phyloP scores from a whole-genome alignment of 2,113 vertebrate genomes.

The Dunckerocampus dactyliophorus region DNA sequence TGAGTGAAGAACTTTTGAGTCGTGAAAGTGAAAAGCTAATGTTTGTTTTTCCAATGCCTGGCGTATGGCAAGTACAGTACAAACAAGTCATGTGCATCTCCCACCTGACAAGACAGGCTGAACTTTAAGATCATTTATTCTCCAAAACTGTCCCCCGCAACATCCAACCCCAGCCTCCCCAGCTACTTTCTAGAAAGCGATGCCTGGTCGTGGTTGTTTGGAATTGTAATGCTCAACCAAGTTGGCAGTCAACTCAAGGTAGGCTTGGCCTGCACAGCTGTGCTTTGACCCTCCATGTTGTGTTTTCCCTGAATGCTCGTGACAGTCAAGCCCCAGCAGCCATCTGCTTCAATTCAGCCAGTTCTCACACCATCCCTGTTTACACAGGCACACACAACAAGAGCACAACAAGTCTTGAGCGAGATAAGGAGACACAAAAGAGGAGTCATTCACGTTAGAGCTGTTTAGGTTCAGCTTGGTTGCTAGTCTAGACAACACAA shows the following conservation, averaged over 20 bases:
- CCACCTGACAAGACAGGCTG: constrained; percentile 60
- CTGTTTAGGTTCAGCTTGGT: constrained; percentile 68
- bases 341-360: constrained; percentile 66
- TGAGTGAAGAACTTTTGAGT: no score
- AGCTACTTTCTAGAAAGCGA: constrained; percentile 22
- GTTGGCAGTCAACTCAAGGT: constrained; percentile 54
- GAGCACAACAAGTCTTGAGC: constrained; percentile 67
- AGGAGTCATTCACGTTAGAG: constrained; percentile 44
- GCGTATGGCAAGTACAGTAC: constrained; percentile 66
- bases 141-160: constrained; percentile 24
- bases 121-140: constrained; percentile 54
- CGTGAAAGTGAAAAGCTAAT: constrained; percentile 70
- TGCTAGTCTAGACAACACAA: constrained; percentile 73
- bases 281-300: constrained; percentile 50
- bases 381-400: constrained; percentile 73
- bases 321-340: constrained; percentile 62
- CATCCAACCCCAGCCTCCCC: no score
- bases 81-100: constrained; percentile 62
- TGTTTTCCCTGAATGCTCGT: constrained; percentile 66
- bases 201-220: constrained; percentile 53
- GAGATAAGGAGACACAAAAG: constrained; percentile 62
- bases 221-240: constrained; percentile 55
- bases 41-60: constrained; percentile 67
- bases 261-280: constrained; percentile 56
- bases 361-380: constrained; percentile 72